Base-by-base conservation (phyloP, 2,888 invertebrate genomes). In the Caenorhabditis angaria region DNA sequence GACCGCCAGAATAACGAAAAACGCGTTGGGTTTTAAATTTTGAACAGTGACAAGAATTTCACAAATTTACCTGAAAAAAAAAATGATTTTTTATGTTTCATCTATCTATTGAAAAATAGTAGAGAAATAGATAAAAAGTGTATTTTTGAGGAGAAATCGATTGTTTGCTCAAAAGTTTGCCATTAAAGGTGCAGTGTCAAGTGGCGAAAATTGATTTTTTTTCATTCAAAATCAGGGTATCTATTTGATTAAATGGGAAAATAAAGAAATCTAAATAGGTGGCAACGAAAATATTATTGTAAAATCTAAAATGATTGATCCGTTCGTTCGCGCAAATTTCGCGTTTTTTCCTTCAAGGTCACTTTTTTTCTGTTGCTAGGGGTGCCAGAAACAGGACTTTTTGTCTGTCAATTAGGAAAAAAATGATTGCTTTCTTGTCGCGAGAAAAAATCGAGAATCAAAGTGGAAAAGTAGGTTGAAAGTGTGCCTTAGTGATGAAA, bases 311-410 rank as follows among this genome's bases (percentile, higher is more conserved):
- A 41, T 41, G 41, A 41, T 41, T 41, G 41, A 41, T 41, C 41
- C 41, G 41, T 41, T 41, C 41, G 41, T 18, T 18, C 41, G n/a
- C 41, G 41, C 41, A 41, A 41, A 41, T 18, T 41, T 41, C 41
- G 41, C 41, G n/a, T n/a, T 41, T 41, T 41, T 41, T 41, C 18
- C 41, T 41, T 41, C 41, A 41, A 41, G 41, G 41, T 41, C 41
- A 41, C 18, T 41, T 12, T 8, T 32, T n/a, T n/a, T n/a, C 12
- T 32, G 18, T 10, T 41, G 41, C 41, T 18, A 18, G 10, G 41
- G 41, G 41, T 41, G 41, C 41, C 41, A 32, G 32, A 32, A 32
- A 32, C 32, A 32, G 41, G 41, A 41, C 41, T n/a, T n/a, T n/a
- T n/a, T n/a, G n/a, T n/a, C n/a, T n/a, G n/a, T n/a, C n/a, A n/a